Evolutionary conservation across 2,888 invertebrate species (phyloP).

Genomic region (Malthinus flaveolus): DNA sequence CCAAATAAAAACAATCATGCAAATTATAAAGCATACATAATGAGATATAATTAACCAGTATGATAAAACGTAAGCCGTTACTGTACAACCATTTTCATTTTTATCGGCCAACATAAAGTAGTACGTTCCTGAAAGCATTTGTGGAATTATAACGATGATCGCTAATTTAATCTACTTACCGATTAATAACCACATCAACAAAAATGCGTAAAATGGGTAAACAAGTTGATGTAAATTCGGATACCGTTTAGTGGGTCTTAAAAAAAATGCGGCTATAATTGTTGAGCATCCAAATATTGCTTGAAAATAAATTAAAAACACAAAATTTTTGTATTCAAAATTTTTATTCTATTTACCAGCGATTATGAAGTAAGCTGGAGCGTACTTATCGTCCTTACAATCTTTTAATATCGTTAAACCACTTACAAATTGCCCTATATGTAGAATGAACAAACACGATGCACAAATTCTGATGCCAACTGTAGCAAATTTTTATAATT

Average conservation of each 20-base stretch:
- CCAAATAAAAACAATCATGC: slow-evolving; percentile 13
- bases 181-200: slow-evolving; percentile 12
- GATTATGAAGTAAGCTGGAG: slow-evolving; percentile 20
- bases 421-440: slow-evolving; percentile 1
- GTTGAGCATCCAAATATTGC: slow-evolving; percentile 12
- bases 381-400: slow-evolving; percentile 12
- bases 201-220: slow-evolving; percentile 15
- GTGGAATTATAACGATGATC: too few relatives aligned
- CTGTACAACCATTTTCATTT: slow-evolving; percentile 3
- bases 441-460: slow-evolving; percentile 1
- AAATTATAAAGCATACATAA: slow-evolving; percentile 10
- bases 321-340: neutral
- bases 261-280: neutral
- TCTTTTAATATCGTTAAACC: slow-evolving; percentile 9
- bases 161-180: slow-evolving; percentile 9
- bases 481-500: neutral
- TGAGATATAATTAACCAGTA: slow-evolving; percentile 13
- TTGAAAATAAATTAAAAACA: slow-evolving; percentile 1
- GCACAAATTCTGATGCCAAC: slow-evolving; percentile 11
- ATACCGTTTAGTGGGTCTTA: neutral
- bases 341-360: slow-evolving; percentile 7
- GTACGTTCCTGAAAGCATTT: slow-evolving; percentile 13
- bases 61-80: slow-evolving; percentile 2
- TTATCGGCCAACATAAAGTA: slow-evolving; percentile 8
- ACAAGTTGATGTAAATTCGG: slow-evolving; percentile 1